phyloP scores from a whole-genome alignment of 2,113 vertebrate species.

The Erinaceus europaeus region DNA sequence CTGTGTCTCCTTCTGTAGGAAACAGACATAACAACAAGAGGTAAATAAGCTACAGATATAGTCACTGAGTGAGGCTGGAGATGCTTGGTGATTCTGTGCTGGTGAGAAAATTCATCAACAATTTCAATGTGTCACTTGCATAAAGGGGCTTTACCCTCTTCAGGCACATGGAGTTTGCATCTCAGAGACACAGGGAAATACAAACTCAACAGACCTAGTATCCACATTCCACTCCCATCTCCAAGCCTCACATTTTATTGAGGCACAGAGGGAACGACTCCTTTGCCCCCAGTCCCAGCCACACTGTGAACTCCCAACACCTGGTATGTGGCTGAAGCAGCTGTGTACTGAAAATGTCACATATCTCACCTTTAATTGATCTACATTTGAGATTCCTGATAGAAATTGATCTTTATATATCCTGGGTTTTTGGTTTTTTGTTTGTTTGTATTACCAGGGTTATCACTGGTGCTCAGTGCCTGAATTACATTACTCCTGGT shows the following conservation, averaged over 20 bases:
- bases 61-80: neutral
- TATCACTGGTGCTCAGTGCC: too few relatives aligned
- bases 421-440: too few relatives aligned
- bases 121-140: neutral
- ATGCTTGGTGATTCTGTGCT: neutral
- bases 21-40: slow-evolving; percentile 38
- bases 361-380: neutral
- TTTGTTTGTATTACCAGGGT: too few relatives aligned
- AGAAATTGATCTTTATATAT: too few relatives aligned
- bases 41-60: slow-evolving; percentile 50
- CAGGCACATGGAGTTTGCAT: neutral
- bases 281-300: neutral
- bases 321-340: neutral
- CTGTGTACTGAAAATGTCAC: neutral
- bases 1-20: slow-evolving; percentile 36
- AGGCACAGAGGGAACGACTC: neutral
- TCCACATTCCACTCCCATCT: neutral
- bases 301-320: neutral
- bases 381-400: neutral
- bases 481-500: too few relatives aligned
- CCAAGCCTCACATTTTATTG: neutral
- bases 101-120: slow-evolving; percentile 11
- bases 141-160: neutral
- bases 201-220: neutral
- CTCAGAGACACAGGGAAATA: neutral